Percentiles rank a stretch among this genome's conserved stretches.
These are phyloP conservation scores for Dryocosmus kuriphilus DNA, from an alignment of 2,888 invertebrate species.

Conservation along the genomic window DNA sequence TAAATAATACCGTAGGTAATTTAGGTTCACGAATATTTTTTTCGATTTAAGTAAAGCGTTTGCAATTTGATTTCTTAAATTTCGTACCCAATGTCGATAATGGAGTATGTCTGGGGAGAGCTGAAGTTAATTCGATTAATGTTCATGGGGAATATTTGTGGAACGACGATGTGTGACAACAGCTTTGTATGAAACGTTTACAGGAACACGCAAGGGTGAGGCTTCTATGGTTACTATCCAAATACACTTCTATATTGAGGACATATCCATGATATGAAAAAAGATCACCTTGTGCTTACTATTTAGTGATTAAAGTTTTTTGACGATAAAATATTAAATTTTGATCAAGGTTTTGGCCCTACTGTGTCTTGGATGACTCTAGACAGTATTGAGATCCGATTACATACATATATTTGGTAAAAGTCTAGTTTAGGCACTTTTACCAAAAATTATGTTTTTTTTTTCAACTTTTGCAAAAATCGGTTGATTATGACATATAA, in stretches of 20 bases:
- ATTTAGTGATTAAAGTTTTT: constrained; percentile 32
- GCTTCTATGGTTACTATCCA: constrained; percentile 39
- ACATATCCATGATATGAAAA: constrained; percentile 8
- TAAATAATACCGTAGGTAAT: too few species aligned
- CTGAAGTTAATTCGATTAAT: constrained; percentile 39
- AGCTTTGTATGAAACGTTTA: constrained; percentile 28
- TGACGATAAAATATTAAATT: neutral
- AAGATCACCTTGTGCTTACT: constrained; percentile 17
- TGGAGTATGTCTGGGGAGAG: neutral
- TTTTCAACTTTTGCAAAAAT: too few species aligned
- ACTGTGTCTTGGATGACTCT: neutral
- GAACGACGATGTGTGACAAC: constrained; percentile 20
- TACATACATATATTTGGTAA: too few species aligned
- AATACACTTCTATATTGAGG: constrained; percentile 33
- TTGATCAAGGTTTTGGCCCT: constrained; percentile 1
- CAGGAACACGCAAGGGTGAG: constrained; percentile 39
- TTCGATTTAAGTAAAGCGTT: neutral
- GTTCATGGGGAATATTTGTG: constrained; percentile 28
- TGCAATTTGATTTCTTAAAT: neutral
- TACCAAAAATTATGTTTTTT: too few species aligned
- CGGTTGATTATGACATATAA: too few species aligned
- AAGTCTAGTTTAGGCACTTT: too few species aligned
- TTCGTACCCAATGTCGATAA: neutral
- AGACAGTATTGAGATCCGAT: too few species aligned
- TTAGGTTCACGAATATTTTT: too few species aligned